These are phyloP conservation scores for Antheraea assamensis DNA, from an alignment of 2,888 invertebrate species.

Conservation along the genomic window DNA sequence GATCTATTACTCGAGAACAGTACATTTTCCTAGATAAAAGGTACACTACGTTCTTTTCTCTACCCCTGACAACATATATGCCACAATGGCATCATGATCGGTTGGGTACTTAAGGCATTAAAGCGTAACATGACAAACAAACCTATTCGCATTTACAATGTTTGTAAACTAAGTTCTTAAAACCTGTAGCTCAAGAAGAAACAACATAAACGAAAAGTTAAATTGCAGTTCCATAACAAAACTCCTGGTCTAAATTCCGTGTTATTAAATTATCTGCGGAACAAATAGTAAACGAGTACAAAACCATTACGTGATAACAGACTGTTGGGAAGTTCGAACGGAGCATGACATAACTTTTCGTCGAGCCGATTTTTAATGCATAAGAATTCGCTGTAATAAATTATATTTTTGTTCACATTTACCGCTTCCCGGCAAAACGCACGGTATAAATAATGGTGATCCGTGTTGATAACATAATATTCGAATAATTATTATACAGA, in stretches of 20 bases:
- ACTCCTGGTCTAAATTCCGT: not conserved
- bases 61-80: too few relatives aligned
- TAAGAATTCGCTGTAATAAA: constrained; percentile 9
- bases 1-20: too few relatives aligned
- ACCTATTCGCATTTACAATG: too few relatives aligned
- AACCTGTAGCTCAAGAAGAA: not conserved
- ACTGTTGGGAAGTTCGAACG: constrained; percentile 2
- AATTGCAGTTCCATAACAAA: not conserved
- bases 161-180: not conserved
- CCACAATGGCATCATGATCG: too few relatives aligned
- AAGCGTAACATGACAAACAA: too few relatives aligned
- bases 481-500: constrained; percentile 4
- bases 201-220: not conserved
- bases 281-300: constrained; percentile 18
- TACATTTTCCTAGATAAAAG: too few relatives aligned
- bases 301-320: constrained; percentile 4
- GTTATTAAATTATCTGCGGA: constrained; percentile 7
- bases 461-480: not conserved
- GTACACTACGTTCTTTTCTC: too few relatives aligned
- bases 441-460: constrained; percentile 5
- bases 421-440: constrained; percentile 6
- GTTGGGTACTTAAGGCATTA: too few relatives aligned
- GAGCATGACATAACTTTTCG: constrained; percentile 13
- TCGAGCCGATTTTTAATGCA: constrained; percentile 2
- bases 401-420: constrained; percentile 11